Base-by-base conservation (phyloP, 2,797 vertebrate genomes). In the Microctenopoma stevenorrisi region DNA sequence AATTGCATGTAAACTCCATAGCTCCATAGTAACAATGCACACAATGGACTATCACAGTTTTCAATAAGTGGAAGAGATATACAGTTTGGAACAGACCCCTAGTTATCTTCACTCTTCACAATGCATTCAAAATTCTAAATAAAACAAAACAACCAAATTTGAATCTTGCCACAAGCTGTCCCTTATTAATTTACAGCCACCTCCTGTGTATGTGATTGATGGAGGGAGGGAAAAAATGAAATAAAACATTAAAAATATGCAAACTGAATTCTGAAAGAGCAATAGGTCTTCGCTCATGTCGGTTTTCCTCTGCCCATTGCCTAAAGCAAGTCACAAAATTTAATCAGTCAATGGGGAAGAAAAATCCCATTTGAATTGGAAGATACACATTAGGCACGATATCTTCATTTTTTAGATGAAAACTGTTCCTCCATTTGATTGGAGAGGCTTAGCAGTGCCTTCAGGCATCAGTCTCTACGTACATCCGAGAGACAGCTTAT, bases 291-390 rank as follows among this genome's bases (percentile, higher is more conserved):
- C 66, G 65, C 71, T 73, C 13, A 25, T 51, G 68, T 71, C 65
- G 60, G 57, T 58, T 80, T 80, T 78, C 12, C 60, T 59, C 44
- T 58, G 60, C 58, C 74, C 68, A 58, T 79, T 51, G 79, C 86
- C 88, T 80, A 42, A 72, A 82, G 86, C 79, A 56, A 79, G 61
- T 61, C 28, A 28, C 56, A 64, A 75, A 83, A 76, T 75, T 13
- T 25, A 81, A 89, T 89, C 79, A 87, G 78, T 78, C 78, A 81
- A 26, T 66, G 38, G 61, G 59, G 67, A 68, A 38, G 67, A 72
- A 79, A 83, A 88, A 74, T 83, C 50, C 57, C 52, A 73, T 79
- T 81, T 63, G 72, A 50, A 58, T 47, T 52, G 51, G 53, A 65
- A 53, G 65, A 81, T 61, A 72, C 67, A 77, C 63, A 73, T 73